These are phyloP conservation scores for Pentamera pediparva DNA, from an alignment of 53 echinoderm and acorn worm species.

Conservation along the genomic window DNA sequence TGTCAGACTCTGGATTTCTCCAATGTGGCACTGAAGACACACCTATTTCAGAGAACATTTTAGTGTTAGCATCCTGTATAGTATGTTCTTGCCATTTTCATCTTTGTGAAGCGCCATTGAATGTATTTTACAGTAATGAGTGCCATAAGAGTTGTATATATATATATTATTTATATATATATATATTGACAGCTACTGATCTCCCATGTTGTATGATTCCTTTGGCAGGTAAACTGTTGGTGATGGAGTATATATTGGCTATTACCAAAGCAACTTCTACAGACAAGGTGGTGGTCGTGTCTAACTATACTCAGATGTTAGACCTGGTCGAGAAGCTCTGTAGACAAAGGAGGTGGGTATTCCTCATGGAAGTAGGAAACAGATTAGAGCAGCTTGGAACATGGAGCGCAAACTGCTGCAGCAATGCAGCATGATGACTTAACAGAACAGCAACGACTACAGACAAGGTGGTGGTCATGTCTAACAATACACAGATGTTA, in stretches of 20 bases:
- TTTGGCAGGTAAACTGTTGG: conserved; percentile 80
- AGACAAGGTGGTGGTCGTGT: conserved; percentile 91
- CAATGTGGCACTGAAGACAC: no score
- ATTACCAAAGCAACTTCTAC: conserved; percentile 70
- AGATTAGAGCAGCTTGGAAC: not conserved
- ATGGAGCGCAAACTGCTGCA: not conserved
- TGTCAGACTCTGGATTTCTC: no score
- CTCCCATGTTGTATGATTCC: no score
- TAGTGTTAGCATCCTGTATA: no score
- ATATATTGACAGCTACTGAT: not conserved
- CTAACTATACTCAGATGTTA: conserved; percentile 96
- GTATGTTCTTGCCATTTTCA: no score
- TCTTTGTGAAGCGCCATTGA: no score
- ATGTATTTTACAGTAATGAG: no score
- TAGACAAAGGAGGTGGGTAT: conserved; percentile 54
- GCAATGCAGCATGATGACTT: not conserved
- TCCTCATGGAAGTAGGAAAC: not conserved
- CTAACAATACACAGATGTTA: conserved; percentile 96
- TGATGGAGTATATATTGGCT: conserved; percentile 86
- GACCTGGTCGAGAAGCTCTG: conserved; percentile 92
- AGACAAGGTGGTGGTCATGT: conserved; percentile 90
- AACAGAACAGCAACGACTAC: conserved; percentile 66
- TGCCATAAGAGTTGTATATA: no score
- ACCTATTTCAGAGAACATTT: no score
- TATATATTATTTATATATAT: no score